Evolutionary conservation across 2,797 vertebrate species (phyloP).

Genomic region (Rhinatrema bivittatum): DNA sequence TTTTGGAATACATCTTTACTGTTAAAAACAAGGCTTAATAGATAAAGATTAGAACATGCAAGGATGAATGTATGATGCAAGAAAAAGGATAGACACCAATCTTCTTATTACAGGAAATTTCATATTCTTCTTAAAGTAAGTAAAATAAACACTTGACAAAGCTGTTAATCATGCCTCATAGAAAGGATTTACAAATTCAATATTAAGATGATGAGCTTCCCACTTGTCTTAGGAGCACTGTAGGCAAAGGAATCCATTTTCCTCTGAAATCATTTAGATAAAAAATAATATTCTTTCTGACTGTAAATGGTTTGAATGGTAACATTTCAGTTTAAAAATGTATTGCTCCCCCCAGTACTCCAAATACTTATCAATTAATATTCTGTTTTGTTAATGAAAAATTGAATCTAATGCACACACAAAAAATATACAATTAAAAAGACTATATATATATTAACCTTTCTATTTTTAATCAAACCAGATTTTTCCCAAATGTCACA

Average conservation of each 20-base stretch:
- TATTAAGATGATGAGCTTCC: constrained; percentile 65
- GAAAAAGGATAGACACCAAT: constrained; percentile 40
- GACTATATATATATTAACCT: background rate
- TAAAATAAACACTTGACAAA: constrained; percentile 69
- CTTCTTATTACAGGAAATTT: constrained; percentile 53
- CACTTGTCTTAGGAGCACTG: constrained; percentile 57
- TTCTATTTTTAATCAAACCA: background rate
- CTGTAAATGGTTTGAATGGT: constrained; percentile 50
- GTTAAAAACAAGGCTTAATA: constrained; percentile 44
- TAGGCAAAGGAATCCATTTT: constrained; percentile 63
- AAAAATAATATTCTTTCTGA: constrained; percentile 52
- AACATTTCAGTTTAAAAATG: constrained; percentile 53
- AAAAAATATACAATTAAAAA: background rate
- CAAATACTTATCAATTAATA: constrained; percentile 40
- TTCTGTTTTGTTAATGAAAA: constrained; percentile 40
- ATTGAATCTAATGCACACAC: constrained; percentile 10
- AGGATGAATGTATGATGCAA: constrained; percentile 30
- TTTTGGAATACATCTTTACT: constrained; percentile 42
- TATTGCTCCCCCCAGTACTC: constrained; percentile 26
- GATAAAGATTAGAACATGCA: constrained; percentile 55
- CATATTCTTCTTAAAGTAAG: constrained; percentile 64
- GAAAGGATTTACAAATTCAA: constrained; percentile 63
- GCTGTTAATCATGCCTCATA: constrained; percentile 64
- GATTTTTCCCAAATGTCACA: too few relatives aligned
- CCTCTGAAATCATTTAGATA: constrained; percentile 56